Conservation (phyloP, 2,888 invertebrate species). For the Amblyjoppa proteus region DNA sequence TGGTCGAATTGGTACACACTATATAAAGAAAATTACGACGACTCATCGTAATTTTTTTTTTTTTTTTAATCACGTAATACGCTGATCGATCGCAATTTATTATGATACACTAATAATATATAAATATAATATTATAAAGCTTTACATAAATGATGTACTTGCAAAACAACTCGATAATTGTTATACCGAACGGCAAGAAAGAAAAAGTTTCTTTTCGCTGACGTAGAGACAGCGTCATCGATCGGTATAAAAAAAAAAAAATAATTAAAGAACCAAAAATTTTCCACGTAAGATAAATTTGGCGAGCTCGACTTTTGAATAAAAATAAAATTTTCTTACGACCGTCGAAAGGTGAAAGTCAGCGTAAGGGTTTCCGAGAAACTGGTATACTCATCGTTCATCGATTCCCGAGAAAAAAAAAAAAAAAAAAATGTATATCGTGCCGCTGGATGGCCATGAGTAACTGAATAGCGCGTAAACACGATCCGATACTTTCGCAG, state of each 20-base stretch:
- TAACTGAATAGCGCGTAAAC: constrained; percentile 52
- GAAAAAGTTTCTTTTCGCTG: background rate
- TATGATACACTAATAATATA: no score
- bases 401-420: constrained; percentile 17
- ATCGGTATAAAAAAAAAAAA: background rate
- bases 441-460: background rate
- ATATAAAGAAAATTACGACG: no score
- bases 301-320: background rate
- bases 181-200: background rate
- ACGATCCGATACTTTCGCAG: constrained; percentile 26
- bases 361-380: constrained; percentile 18
- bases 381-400: constrained; percentile 38
- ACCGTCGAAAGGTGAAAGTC: constrained; percentile 24
- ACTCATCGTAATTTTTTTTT: no score
- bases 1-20: no score
- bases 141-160: no score
- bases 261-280: background rate
- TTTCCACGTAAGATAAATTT: background rate
- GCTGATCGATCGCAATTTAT: no score
- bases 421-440: background rate
- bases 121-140: no score
- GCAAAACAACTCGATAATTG: background rate
- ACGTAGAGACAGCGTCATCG: background rate
- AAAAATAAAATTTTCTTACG: background rate
- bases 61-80: no score